These are phyloP conservation scores for Festucalex cinctus DNA, from an alignment of 2,113 vertebrate species.

Conservation along the genomic window DNA sequence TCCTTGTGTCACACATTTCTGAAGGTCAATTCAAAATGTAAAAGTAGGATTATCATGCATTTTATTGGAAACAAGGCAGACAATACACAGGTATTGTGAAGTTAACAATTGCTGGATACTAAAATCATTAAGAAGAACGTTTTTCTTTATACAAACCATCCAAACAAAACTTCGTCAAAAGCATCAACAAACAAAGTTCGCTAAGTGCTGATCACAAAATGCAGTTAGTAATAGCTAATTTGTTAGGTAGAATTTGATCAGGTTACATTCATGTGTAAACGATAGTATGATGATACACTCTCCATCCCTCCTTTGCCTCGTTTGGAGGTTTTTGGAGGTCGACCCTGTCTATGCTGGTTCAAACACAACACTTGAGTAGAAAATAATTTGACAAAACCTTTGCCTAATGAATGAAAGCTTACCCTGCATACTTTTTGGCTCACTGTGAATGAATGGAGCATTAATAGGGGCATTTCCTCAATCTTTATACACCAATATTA, in stretches of 20 bases:
- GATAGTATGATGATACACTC: slow-evolving; percentile 47
- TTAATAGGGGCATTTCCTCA: slow-evolving; percentile 17
- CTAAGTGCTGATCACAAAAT: slow-evolving; percentile 44
- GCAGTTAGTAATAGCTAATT: slow-evolving; percentile 47
- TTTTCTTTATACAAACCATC: slow-evolving; percentile 48
- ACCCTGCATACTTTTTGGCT: slow-evolving; percentile 46
- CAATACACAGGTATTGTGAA: slow-evolving; percentile 52
- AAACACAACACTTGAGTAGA: slow-evolving; percentile 30
- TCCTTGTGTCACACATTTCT: neutral
- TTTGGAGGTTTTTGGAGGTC: slow-evolving; percentile 40
- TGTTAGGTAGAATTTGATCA: slow-evolving; percentile 54
- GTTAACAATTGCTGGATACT: slow-evolving; percentile 50
- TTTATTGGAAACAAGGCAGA: slow-evolving; percentile 68
- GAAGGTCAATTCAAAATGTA: neutral
- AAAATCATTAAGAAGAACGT: slow-evolving; percentile 41
- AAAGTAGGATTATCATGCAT: slow-evolving; percentile 58
- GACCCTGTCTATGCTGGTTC: slow-evolving; percentile 45
- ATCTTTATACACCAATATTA: slow-evolving; percentile 21
- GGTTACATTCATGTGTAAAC: slow-evolving; percentile 76
- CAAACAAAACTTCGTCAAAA: slow-evolving; percentile 38
- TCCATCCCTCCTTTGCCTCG: slow-evolving; percentile 30
- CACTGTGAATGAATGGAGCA: slow-evolving; percentile 14
- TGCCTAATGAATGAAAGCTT: slow-evolving; percentile 15
- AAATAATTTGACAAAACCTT: slow-evolving; percentile 16
- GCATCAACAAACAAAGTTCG: slow-evolving; percentile 35